Conservation (phyloP, 2,797 vertebrate species). For the Pangasius larnaudii region DNA sequence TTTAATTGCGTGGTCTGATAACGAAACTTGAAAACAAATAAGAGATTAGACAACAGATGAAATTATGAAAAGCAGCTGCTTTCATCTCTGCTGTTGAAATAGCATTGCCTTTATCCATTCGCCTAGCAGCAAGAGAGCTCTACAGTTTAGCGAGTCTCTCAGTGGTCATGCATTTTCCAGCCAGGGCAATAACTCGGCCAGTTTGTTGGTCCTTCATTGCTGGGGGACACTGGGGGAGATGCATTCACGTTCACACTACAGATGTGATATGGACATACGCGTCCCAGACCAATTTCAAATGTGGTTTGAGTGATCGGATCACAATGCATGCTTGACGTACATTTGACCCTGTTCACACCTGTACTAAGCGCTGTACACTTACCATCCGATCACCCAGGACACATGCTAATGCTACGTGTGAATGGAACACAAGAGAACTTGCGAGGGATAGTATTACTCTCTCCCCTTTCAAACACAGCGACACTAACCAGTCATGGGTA, state of each 20-base stretch:
- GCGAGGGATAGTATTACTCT: too few species aligned
- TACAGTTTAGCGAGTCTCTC: background rate
- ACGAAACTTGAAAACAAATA: background rate
- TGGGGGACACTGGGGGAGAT: background rate
- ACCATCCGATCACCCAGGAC: too few species aligned
- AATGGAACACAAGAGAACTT: too few species aligned
- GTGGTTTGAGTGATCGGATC: background rate
- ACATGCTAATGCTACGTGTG: too few species aligned
- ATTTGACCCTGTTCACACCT: background rate
- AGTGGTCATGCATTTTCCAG: background rate
- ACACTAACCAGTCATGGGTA: background rate
- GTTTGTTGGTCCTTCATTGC: background rate
- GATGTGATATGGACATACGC: background rate
- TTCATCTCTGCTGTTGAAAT: background rate
- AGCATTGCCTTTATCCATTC: background rate
- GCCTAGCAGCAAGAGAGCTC: background rate
- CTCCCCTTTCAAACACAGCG: too few species aligned
- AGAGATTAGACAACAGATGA: background rate
- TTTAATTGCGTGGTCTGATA: background rate
- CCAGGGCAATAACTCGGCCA: background rate
- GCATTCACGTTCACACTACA: background rate
- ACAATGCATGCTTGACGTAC: background rate
- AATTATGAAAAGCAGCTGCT: background rate
- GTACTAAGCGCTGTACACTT: too few species aligned
- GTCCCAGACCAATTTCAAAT: background rate